Base-by-base conservation (phyloP, 2,113 vertebrate species). In the Pycnonotus jocosus region DNA sequence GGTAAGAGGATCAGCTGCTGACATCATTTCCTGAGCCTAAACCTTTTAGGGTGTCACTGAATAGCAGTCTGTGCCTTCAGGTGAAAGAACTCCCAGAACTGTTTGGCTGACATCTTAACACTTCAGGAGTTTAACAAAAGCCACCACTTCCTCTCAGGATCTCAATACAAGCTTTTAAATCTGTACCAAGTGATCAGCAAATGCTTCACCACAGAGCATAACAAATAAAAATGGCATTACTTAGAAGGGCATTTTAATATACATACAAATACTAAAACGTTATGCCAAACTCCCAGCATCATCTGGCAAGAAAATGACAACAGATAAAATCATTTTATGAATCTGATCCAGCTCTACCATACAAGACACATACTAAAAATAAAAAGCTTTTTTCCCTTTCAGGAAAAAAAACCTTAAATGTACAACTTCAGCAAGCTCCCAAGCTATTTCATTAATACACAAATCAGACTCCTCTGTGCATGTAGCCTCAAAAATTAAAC, bases 261-360 rank as follows among this genome's bases (percentile, higher is more conserved):
- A 95, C 91, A 87, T 84, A 97, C 89, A 97, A 93, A 70, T 62
- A 87, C 73, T 76, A 95, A 85, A 77, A 89, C 2, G 71, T 95
- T 76, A 85, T 90, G 86, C 95, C 73, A 92, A 94, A 96, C 60
- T 95, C 47, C 47, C 54, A 78, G n/a, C 50, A 93, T 81, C 91
- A 50, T 86, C 53, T 48, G 85, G 88, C 91, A 95, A 88, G 77
- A 93, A 94, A 95, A 31, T 19, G 69, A 87, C 70, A 71, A 38
- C 3, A 35, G 65, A 61, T 84, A 92, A 89, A 61, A 88, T 25
- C 3, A 42, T 72, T 88, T 89, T 57, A 83, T 61, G 50, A 79
- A 82, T 74, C 25, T 60, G 69, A 79, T 86, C 66, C 79, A 94
- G 38, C 50, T 72, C 22, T 70, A 86, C 74, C 78, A 83, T 69